Percentiles rank a stretch among this genome's conserved stretches.
phyloP scores from a whole-genome alignment of 1,140 invertebrate species.

The Drosophila pandora region DNA sequence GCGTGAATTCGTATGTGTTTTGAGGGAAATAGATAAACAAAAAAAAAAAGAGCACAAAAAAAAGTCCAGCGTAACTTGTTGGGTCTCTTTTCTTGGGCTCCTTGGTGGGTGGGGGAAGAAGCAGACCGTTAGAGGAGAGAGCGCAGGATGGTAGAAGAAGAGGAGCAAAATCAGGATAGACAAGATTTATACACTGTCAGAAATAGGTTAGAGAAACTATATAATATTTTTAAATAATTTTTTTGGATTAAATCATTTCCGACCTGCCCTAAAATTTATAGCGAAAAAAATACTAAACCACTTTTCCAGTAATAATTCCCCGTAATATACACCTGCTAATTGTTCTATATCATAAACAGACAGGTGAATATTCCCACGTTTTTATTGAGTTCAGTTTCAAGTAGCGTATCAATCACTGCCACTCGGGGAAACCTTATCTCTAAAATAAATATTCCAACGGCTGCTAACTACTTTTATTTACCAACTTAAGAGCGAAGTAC shows the following conservation, averaged over 20 bases:
- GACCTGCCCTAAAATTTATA: neutral
- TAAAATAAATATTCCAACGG: slow-evolving; percentile 1
- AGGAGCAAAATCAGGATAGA: neutral
- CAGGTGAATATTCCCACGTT: neutral
- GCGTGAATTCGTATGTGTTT: neutral
- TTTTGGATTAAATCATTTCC: neutral
- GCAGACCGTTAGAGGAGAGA: neutral
- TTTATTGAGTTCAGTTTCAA: neutral
- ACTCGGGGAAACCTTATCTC: slow-evolving; percentile 2
- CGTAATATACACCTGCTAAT: neutral
- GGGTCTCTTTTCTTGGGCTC: neutral
- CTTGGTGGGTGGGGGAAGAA: neutral
- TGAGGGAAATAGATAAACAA: slow-evolving; percentile 25
- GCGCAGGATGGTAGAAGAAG: neutral
- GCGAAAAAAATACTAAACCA: neutral
- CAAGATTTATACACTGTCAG: neutral
- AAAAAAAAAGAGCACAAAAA: slow-evolving; percentile 13
- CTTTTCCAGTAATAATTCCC: neutral
- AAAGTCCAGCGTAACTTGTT: slow-evolving; percentile 12
- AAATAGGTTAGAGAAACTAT: neutral
- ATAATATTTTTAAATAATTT: too few relatives aligned
- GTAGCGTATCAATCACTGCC: neutral
- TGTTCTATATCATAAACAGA: neutral
- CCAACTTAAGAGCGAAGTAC: neutral
- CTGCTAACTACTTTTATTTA: neutral